Base-by-base conservation (phyloP, 92 coral and sea anemone species). In the Zoanthus sansibaricus region DNA sequence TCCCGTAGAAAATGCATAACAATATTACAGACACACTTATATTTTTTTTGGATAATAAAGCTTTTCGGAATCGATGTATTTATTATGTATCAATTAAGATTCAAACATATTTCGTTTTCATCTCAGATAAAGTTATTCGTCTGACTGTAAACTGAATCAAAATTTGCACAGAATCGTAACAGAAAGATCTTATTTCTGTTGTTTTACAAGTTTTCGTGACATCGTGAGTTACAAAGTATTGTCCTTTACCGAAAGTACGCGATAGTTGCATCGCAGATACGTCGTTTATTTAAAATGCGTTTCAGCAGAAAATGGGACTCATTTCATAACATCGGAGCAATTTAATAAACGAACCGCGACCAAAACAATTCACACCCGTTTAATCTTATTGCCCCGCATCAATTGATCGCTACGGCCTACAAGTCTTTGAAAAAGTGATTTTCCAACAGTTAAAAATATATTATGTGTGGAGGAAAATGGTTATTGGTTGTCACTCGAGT, bases 331-430 rank as follows among this genome's bases (percentile, higher is more conserved):
- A 44, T 33, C 66, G 61, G 21, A 62, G 73, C 74, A 17, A 31
- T 33, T 42, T 21, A 67, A n/a, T 71, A 80, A 80, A 66, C 44
- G 75, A 66, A 80, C 59, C 85, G 85, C 67, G 71, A 44, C 75
- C 59, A 80, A 15, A 76, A 30, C 75, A 46, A 52, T 80, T 46
- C 74, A 80, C 85, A 80, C 48, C 67, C 85, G 74, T 62, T 80
- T 67, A 80, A 80, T 80, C 56, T 80, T 54, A 18, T n/a, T 66
- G 85, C 67, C 75, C 75, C 47, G 85, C 51, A 15, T 58, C 46
- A 46, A 80, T 59, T 68, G 18, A 46, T 46, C 47, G 75, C 74
- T 31, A 42, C 13, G 46, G 61, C 45, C 21, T 46, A 25, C 17
- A 49, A 48, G 30, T 33, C 62, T 3, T 6, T 31, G 61, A 45